These are phyloP conservation scores for Megathymus violae DNA, from an alignment of 1,140 invertebrate species.

Conservation along the genomic window DNA sequence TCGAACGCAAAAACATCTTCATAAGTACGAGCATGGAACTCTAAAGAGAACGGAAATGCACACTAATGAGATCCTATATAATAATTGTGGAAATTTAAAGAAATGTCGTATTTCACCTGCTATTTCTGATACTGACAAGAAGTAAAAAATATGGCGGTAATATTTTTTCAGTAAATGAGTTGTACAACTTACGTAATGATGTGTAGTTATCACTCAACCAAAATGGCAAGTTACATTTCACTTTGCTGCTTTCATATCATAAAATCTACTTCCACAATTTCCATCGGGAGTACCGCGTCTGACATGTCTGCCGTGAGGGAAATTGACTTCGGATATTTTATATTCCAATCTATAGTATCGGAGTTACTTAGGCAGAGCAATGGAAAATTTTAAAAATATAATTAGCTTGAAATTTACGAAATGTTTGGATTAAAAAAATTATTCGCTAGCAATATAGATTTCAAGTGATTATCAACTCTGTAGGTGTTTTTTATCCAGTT, in stretches of 20 bases:
- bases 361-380: neutral
- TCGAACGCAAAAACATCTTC: too few relatives aligned
- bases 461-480: too few relatives aligned
- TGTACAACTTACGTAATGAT: neutral
- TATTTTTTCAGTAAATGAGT: neutral
- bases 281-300: neutral
- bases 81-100: too few relatives aligned
- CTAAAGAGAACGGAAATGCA: too few relatives aligned
- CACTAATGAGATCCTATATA: too few relatives aligned
- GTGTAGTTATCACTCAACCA: conserved; percentile 1
- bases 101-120: too few relatives aligned
- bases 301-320: conserved; percentile 2
- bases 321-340: conserved; percentile 4
- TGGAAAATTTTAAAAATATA: neutral
- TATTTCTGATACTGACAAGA: too few relatives aligned
- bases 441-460: too few relatives aligned
- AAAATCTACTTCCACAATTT: conserved; percentile 4
- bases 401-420: too few relatives aligned
- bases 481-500: too few relatives aligned
- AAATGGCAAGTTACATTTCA: conserved; percentile 2
- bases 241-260: conserved; percentile 2
- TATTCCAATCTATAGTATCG: neutral
- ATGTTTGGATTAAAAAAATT: too few relatives aligned
- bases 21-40: too few relatives aligned
- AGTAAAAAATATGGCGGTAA: neutral